These are phyloP conservation scores for Cynodonichthys magdalenae DNA, from an alignment of 2,797 vertebrate species.

Conservation along the genomic window DNA sequence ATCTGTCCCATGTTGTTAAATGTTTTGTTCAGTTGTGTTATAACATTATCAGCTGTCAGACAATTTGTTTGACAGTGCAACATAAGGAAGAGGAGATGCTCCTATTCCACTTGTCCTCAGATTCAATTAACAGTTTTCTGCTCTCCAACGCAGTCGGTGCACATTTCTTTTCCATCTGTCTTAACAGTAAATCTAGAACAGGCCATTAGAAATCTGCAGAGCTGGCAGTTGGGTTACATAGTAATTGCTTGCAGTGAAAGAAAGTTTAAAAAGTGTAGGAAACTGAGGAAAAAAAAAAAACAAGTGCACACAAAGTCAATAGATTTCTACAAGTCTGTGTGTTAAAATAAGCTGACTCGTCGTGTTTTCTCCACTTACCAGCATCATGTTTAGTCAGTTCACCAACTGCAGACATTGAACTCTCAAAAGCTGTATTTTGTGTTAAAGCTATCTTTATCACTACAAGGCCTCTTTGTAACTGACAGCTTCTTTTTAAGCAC, in stretches of 20 bases:
- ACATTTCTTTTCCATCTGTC: constrained; percentile 31
- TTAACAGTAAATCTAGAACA: constrained; percentile 51
- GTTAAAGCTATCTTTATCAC: constrained; percentile 8
- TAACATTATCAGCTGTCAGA: constrained; percentile 66
- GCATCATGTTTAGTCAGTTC: constrained; percentile 28
- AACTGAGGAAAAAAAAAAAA: constrained; percentile 6
- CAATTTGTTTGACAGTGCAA: constrained; percentile 68
- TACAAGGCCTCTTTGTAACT: constrained; percentile 12
- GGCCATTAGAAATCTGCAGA: constrained; percentile 43
- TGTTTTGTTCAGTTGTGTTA: constrained; percentile 63
- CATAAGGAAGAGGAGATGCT: constrained; percentile 38
- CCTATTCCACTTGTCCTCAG: constrained; percentile 28
- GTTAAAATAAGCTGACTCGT: constrained; percentile 1
- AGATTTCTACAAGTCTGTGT: constrained; percentile 9
- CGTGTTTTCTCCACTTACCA: constrained; percentile 9
- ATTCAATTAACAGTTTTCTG: constrained; percentile 69
- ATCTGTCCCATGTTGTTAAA: constrained; percentile 48
- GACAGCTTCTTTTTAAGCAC: constrained; percentile 20
- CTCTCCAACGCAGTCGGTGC: constrained; percentile 39
- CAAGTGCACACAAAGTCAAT: constrained; percentile 1
- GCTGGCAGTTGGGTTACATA: constrained; percentile 19
- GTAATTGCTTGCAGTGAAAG: constrained; percentile 44
- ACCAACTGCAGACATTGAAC: constrained; percentile 22
- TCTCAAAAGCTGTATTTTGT: constrained; percentile 22
- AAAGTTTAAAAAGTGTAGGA: constrained; percentile 7